Conservation (phyloP, 2,113 vertebrate genomes). For the Charadrius vociferus region DNA sequence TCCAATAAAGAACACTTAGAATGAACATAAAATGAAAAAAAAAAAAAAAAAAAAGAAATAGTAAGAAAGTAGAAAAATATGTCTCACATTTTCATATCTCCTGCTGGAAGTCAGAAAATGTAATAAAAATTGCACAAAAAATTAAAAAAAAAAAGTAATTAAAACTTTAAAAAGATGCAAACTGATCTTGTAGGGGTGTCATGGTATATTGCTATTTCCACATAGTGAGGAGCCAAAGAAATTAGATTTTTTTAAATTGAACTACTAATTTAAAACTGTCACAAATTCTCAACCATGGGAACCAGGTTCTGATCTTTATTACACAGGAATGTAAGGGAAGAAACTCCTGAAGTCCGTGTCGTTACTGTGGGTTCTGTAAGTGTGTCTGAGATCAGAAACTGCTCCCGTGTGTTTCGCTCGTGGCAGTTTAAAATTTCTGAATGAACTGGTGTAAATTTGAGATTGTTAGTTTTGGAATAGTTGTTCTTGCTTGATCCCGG, state of each 20-base stretch:
- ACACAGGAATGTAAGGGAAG: background rate
- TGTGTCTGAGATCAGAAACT: constrained; percentile 41
- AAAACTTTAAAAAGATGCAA: constrained; percentile 72
- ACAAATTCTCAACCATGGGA: background rate
- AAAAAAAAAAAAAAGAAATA: constrained; percentile 68
- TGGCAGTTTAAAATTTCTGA: constrained; percentile 67
- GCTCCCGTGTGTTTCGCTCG: constrained; percentile 3
- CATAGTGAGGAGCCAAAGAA: constrained; percentile 84
- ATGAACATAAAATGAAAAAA: constrained; percentile 74
- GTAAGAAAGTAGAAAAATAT: constrained; percentile 73
- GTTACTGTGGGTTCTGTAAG: background rate
- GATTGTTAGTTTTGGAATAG: constrained; percentile 40
- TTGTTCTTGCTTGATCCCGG: constrained; percentile 71
- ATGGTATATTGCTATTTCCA: constrained; percentile 80
- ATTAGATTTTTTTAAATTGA: constrained; percentile 71
- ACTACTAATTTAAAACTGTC: constrained; percentile 53
- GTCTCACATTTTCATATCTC: constrained; percentile 80
- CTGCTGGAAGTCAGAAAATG: constrained; percentile 80
- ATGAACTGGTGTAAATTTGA: constrained; percentile 64
- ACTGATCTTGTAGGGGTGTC: constrained; percentile 79
- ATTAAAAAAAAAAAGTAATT: constrained; percentile 43
- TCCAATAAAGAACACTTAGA: constrained; percentile 84
- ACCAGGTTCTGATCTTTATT: constrained; percentile 29
- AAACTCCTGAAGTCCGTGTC: background rate
- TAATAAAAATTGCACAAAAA: constrained; percentile 78